Percentiles rank a stretch among this genome's conserved stretches.
Conservation (phyloP, 2,797 vertebrate genomes). For the Heterohyrax brucei region DNA sequence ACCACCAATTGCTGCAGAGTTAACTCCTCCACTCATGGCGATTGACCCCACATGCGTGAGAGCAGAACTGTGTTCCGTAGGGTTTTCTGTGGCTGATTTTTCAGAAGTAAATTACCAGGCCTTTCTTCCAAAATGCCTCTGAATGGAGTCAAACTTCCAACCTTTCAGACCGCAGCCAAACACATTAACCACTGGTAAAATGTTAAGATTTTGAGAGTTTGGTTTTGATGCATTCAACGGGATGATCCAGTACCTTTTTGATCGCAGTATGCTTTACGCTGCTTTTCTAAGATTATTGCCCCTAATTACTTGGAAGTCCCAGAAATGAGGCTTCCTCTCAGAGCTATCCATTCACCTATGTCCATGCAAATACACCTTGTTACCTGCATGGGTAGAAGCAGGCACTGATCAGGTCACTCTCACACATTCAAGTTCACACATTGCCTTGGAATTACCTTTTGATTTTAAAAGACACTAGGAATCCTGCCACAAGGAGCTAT, state of each 20-base stretch:
- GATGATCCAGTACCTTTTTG: background rate
- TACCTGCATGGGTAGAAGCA: background rate
- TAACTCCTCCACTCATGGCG: no score
- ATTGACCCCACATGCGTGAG: background rate
- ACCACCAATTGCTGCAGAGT: no score
- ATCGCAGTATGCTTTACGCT: background rate
- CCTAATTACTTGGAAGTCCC: background rate
- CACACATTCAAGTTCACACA: background rate
- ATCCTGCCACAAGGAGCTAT: background rate
- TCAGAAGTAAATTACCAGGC: no score
- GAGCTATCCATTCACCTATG: background rate
- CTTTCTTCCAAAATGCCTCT: background rate
- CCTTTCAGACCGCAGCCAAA: background rate
- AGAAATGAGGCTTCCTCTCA: background rate
- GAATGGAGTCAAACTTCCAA: background rate
- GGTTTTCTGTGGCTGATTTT: background rate
- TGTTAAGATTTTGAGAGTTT: background rate
- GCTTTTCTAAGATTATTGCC: background rate
- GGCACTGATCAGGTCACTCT: background rate
- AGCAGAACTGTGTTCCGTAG: background rate
- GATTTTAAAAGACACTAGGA: conserved; percentile 13
- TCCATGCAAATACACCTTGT: background rate
- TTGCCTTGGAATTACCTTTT: background rate
- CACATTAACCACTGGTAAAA: background rate
- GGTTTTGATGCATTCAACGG: background rate